Conservation (phyloP, 2,888 invertebrate species). For the Scaeva pyrastri region DNA sequence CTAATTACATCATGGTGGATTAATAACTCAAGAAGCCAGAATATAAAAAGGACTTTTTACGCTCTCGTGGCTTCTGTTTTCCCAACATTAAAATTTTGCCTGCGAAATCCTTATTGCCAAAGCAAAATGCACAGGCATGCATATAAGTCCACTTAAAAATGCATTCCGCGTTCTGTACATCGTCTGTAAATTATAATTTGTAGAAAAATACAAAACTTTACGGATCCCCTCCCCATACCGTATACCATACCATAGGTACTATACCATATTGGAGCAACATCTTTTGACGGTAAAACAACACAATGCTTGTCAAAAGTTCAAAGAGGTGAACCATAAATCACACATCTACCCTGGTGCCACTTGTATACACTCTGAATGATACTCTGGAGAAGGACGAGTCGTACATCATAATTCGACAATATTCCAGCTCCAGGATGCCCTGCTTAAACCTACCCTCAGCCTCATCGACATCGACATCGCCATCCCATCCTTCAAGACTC, state of each 20-base stretch:
- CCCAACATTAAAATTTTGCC: slow-evolving; percentile 26
- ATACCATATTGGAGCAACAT: slow-evolving; percentile 39
- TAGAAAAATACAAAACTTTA: slow-evolving; percentile 36
- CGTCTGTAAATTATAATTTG: slow-evolving; percentile 56
- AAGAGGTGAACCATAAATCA: slow-evolving; percentile 76
- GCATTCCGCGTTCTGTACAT: slow-evolving; percentile 79
- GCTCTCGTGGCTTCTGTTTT: slow-evolving; percentile 51
- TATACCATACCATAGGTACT: no score
- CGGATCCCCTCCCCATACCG: no score
- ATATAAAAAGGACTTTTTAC: slow-evolving; percentile 69
- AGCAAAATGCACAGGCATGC: slow-evolving; percentile 68
- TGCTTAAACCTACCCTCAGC: slow-evolving; percentile 10
- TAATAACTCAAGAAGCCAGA: slow-evolving; percentile 47
- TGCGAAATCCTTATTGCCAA: slow-evolving; percentile 3
- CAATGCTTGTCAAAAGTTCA: slow-evolving; percentile 69
- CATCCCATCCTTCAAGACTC: no score
- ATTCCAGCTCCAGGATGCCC: slow-evolving; percentile 43
- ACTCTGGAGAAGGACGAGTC: slow-evolving; percentile 43
- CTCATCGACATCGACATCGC: no score
- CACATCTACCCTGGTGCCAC: slow-evolving; percentile 22
- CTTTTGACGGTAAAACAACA: slow-evolving; percentile 48
- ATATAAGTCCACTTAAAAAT: slow-evolving; percentile 80
- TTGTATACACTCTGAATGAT: not conserved
- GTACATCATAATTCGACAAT: slow-evolving; percentile 74
- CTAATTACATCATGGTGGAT: slow-evolving; percentile 62